A percentile compares a stretch with the other conserved stretches of the same genome.
Evolutionary conservation across 2,888 invertebrate species (phyloP).

Genomic region (Eupithecia centaureata): DNA sequence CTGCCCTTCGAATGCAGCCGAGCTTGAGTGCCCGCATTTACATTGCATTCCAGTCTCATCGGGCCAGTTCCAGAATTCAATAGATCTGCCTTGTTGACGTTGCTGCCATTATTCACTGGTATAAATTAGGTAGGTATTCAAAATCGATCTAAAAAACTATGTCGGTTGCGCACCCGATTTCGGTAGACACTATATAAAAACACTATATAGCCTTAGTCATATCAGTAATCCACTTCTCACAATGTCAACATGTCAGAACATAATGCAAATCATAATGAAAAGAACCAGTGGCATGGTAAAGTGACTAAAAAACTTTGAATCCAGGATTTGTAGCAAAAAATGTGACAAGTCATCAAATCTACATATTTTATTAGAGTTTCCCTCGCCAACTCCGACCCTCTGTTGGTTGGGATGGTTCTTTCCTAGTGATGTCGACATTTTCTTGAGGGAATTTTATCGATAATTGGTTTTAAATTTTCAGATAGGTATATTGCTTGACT

Average conservation of each 20-base stretch:
- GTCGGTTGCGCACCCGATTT: not conserved
- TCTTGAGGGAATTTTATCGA: constrained; percentile 53
- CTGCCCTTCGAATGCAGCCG: constrained; percentile 55
- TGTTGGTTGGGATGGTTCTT: constrained; percentile 65
- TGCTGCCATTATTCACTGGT: constrained; percentile 9
- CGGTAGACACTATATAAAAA: not conserved
- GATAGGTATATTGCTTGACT: no score
- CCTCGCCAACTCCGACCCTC: constrained; percentile 77
- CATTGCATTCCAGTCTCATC: constrained; percentile 47
- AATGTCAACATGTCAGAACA: constrained; percentile 38
- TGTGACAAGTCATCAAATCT: constrained; percentile 85
- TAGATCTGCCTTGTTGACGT: constrained; percentile 20
- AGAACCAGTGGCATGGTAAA: constrained; percentile 56
- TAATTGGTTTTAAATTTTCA: constrained; percentile 23
- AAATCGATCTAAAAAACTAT: not conserved
- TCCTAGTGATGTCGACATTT: constrained; percentile 61
- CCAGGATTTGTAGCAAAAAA: constrained; percentile 82
- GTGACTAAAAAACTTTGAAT: constrained; percentile 79
- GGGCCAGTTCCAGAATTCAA: constrained; percentile 38
- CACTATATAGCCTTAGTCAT: not conserved
- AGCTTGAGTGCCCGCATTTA: constrained; percentile 54
- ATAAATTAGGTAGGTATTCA: constrained; percentile 12
- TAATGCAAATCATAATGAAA: constrained; percentile 66
- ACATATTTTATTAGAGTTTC: constrained; percentile 82
- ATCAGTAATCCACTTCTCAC: not conserved